phyloP scores from a whole-genome alignment of 2,888 invertebrate species.

The Mamestra brassicae region DNA sequence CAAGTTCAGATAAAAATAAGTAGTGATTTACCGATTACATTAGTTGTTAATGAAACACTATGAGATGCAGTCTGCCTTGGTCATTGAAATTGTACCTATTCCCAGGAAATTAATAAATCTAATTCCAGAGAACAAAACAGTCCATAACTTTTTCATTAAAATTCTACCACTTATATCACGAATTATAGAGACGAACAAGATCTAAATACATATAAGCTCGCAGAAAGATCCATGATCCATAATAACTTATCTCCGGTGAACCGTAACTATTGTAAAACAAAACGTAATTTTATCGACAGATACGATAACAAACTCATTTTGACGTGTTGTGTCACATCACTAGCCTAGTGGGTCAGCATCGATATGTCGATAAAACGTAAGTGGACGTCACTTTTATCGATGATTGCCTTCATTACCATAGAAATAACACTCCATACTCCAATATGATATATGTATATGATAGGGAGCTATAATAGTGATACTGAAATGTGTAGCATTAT shows the following conservation, averaged over 20 bases:
- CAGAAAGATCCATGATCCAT: not conserved
- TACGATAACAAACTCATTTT: slow-evolving; percentile 39
- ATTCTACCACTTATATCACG: not conserved
- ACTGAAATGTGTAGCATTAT: not conserved
- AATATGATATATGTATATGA: no score
- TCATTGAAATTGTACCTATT: no score
- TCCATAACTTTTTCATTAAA: not conserved
- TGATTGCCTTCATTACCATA: slow-evolving; percentile 13
- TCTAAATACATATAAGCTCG: not conserved
- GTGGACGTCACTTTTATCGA: slow-evolving; percentile 33
- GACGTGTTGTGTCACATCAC: slow-evolving; percentile 43
- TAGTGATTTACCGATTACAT: no score
- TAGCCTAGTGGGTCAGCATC: slow-evolving; percentile 15
- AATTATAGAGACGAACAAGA: not conserved
- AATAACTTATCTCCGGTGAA: slow-evolving; percentile 1
- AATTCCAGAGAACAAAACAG: not conserved
- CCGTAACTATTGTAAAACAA: slow-evolving; percentile 6
- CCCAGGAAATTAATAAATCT: not conserved
- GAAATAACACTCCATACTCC: slow-evolving; percentile 15
- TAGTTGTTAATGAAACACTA: no score
- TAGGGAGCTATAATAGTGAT: slow-evolving; percentile 1
- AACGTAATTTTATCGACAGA: slow-evolving; percentile 29
- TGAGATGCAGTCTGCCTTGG: no score
- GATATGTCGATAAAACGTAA: slow-evolving; percentile 31
- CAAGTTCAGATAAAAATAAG: no score